Evolutionary conservation across 2,797 vertebrate genomes (phyloP), one percentile per base, ranked within the genome.

Genomic region (Atherinosoma microstoma): DNA sequence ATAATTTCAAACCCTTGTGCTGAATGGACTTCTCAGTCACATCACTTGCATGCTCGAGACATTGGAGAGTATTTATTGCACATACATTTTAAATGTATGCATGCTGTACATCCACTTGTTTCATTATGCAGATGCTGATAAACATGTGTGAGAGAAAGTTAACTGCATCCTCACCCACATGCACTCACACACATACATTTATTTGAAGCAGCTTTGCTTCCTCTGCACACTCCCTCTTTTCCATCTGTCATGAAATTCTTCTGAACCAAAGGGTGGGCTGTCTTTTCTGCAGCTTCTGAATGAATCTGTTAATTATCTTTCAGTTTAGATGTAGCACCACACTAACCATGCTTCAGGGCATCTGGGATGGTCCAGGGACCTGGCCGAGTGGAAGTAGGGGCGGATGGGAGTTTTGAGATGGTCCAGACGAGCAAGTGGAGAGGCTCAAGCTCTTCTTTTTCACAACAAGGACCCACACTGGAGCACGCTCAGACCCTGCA

Each of bases 301-400:
- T 95, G 94, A 96, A 94, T 96, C 97, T 97, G 96, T 93, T 96
- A 94, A 96, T 94, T 92, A 85, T 98, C 96, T 96, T 97, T 98
- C 97, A 96, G 92, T 96, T 96, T 91, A 92, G 95, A 97, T 98
- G 95, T 97, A 95, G 94, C 89, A 83, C 90, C 95, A 97, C 94
- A 93, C 87, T 96, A 95, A 96, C 94, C 96, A 97, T 96, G 93
- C 95, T 93, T 91, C 85, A 78, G 92, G 94, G 95, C 96, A 97
- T 96, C 94, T 96, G 96, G 93, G 95, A 95, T 89, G 93, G 94
- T 93, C 91, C 80, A 84, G 95, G 68, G 71, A 79, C 89, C 89
- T 94, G 80, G 77, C 24, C 45, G 66, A 67, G 70, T 42, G 56
- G 58, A 40, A 60, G 54, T 82, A 91, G 91, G 93, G 94, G 58